These are phyloP conservation scores for Calcarius ornatus DNA, from an alignment of 2,113 vertebrate species.

Conservation along the genomic window DNA sequence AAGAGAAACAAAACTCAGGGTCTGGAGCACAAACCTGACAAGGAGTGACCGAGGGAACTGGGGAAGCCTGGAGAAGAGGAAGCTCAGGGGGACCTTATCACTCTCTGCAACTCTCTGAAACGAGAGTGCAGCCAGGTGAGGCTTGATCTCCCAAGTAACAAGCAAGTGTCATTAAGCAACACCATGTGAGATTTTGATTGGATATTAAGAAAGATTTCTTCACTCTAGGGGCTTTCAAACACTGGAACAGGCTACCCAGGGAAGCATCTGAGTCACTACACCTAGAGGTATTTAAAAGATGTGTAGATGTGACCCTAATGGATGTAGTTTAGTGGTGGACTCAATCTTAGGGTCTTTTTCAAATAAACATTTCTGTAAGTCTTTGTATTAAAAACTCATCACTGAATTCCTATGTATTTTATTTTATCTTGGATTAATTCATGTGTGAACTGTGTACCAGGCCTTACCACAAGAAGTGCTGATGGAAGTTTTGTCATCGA, in stretches of 20 bases:
- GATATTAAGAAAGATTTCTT: background rate
- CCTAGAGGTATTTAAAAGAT: background rate
- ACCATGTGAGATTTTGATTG: background rate
- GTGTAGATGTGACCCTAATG: background rate
- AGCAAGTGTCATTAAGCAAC: background rate
- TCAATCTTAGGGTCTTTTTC: background rate
- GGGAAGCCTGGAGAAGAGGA: background rate
- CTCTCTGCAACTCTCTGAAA: background rate
- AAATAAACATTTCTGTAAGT: background rate
- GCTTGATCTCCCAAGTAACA: background rate
- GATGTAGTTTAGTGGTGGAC: background rate
- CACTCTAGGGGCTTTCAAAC: background rate
- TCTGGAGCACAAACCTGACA: accelerated
- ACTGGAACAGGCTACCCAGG: background rate
- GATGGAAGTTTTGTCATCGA: background rate
- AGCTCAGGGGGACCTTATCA: accelerated
- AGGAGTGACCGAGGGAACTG: background rate
- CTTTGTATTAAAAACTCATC: background rate
- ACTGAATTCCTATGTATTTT: background rate
- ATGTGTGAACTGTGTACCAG: background rate
- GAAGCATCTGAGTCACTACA: background rate
- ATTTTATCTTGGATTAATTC: background rate
- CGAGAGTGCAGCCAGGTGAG: accelerated
- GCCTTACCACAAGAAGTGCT: background rate
- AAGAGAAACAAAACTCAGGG: accelerated